Conservation (phyloP, 2,113 vertebrate species). For the Sinocyclocheilus anshuiensis region DNA sequence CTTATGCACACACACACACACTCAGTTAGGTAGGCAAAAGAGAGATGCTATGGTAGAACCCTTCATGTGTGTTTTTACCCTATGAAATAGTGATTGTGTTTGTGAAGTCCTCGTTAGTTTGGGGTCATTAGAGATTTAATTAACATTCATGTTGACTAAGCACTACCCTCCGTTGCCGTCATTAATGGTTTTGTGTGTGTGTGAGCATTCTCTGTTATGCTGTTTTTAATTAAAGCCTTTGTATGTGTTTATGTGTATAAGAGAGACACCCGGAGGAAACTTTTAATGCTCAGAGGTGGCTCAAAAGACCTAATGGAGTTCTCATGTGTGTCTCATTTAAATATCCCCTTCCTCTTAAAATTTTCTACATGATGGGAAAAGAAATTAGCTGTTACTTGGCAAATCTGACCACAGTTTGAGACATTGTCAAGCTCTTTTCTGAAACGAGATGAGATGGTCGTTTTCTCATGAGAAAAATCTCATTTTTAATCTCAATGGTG, state of each 20-base stretch:
- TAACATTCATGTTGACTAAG: slow-evolving; percentile 38
- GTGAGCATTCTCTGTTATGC: slow-evolving; percentile 12
- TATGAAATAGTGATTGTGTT: slow-evolving; percentile 15
- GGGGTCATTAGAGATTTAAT: slow-evolving; percentile 42
- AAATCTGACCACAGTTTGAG: neutral
- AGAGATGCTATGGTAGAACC: neutral
- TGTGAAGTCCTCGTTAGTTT: slow-evolving; percentile 22
- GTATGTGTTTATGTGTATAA: neutral
- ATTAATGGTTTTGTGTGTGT: slow-evolving; percentile 4
- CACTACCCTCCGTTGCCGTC: neutral
- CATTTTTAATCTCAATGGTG: neutral
- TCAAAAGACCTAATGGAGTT: neutral
- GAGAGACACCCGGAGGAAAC: neutral
- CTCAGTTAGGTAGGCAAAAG: neutral
- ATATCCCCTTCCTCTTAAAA: neutral
- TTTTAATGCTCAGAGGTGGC: neutral
- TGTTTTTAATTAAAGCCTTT: slow-evolving; percentile 25
- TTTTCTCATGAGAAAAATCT: neutral
- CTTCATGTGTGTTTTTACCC: neutral
- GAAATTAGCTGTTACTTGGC: neutral
- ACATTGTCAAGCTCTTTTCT: neutral
- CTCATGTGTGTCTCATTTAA: slow-evolving; percentile 1
- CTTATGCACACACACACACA: slow-evolving; percentile 23
- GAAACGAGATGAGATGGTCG: neutral
- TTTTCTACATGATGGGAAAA: neutral